A percentile compares a stretch with the other conserved stretches of the same genome.
phyloP scores from a whole-genome alignment of 2,113 vertebrate genomes.

The Takifugu flavidus region DNA sequence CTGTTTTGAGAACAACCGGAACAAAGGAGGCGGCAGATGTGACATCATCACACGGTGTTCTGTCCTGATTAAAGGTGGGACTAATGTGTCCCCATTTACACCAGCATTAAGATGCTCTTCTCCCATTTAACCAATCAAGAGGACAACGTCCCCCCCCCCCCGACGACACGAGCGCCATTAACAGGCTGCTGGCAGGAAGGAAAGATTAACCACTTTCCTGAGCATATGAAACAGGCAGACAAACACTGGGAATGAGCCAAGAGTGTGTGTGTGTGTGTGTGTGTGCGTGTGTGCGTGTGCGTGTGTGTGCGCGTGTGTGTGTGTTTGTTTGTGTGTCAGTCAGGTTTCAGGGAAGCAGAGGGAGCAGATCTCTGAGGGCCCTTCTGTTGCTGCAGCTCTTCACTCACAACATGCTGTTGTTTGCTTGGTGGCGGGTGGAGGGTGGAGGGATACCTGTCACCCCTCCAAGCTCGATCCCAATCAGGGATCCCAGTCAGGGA shows the following conservation, averaged over 20 bases:
- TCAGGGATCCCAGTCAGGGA: too few species aligned
- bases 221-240: not conserved
- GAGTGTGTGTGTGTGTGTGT: not conserved
- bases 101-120: not conserved
- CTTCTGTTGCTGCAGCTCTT: not conserved
- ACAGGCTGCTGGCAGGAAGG: not conserved
- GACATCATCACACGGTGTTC: not conserved
- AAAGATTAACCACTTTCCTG: too few species aligned
- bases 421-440: conserved; percentile 11
- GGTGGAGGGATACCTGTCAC: not conserved
- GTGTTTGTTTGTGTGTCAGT: conserved; percentile 3
- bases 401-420: conserved; percentile 31
- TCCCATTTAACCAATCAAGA: conserved; percentile 29
- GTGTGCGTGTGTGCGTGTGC: too few species aligned
- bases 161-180: too few species aligned
- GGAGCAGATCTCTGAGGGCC: conserved; percentile 5
- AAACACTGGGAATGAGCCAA: not conserved
- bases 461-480: too few species aligned
- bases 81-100: too few species aligned
- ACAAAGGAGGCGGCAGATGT: too few species aligned
- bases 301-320: too few species aligned
- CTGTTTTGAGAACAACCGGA: not conserved
- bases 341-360: conserved; percentile 1
- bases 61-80: too few species aligned
- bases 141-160: conserved; percentile 19